Percentiles rank a stretch among this genome's conserved stretches.
phyloP scores from a whole-genome alignment of 2,113 vertebrate genomes.

The Sinosuthora webbiana region DNA sequence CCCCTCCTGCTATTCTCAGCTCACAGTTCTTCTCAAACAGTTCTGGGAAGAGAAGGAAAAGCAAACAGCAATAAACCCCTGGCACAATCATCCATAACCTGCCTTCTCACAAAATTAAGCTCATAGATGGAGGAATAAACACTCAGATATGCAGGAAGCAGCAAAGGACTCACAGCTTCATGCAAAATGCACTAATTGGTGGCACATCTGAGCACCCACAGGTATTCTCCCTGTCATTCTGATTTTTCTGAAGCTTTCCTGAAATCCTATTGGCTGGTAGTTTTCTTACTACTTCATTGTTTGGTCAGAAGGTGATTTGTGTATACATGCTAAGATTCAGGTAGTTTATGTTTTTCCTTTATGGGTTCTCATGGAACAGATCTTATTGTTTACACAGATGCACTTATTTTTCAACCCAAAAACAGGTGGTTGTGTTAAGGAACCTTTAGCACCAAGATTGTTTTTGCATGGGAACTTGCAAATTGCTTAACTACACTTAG shows the following conservation, averaged over 20 bases:
- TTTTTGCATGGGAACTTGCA: background rate
- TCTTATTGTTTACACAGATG: background rate
- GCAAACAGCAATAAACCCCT: background rate
- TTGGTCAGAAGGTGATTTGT: background rate
- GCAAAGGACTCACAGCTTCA: background rate
- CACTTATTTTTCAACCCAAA: background rate
- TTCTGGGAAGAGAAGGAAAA: constrained; percentile 63
- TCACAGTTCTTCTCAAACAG: constrained; percentile 88
- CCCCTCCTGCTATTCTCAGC: constrained; percentile 92
- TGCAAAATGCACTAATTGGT: accelerated
- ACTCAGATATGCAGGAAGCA: background rate
- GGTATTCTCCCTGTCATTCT: too few relatives aligned
- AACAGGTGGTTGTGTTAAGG: background rate
- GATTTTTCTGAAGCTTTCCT: background rate
- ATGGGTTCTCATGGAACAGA: background rate
- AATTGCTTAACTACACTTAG: background rate
- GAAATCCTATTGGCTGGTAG: background rate
- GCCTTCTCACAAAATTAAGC: accelerated
- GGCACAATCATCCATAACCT: background rate
- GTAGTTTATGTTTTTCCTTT: background rate
- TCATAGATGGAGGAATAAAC: accelerated
- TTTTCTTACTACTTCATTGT: too few relatives aligned
- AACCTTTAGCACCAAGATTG: background rate
- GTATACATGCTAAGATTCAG: background rate
- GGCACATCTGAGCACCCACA: background rate